Evolutionary conservation across 2,888 invertebrate species (phyloP), one percentile per base, ranked within the genome.

Genomic region (Dyspetes luteomarginatus): DNA sequence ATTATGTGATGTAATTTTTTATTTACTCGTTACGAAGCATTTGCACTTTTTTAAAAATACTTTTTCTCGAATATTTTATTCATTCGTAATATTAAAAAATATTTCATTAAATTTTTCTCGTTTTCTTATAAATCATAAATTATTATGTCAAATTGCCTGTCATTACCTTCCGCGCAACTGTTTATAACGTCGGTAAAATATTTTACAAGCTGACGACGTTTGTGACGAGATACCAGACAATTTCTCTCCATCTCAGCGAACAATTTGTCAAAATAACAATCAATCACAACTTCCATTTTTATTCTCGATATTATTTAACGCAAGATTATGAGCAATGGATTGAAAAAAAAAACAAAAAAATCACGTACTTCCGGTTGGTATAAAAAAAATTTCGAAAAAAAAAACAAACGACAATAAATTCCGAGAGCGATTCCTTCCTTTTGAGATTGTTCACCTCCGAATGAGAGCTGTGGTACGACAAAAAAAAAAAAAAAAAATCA

Each of bases 121-220:
- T 12, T 36, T 36, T 36, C 7, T 36, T 7, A 2, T 12, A 12
- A 36, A 12, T 36, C 12, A 4, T 12, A 36, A 12, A 36, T 36
- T n/a, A n/a, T n/a, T n/a, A n/a, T n/a, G n/a, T n/a, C n/a, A 36
- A 36, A 36, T 36, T 3, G 84, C 48, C 82, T 82, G 68, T 68
- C 7, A 12, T 82, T 89, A 94, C 94, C 94, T 93, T 92, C 93
- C 5, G 94, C 93, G 90, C 96, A 96, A 81, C 96, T 97, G 86
- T 95, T 94, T 84, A 97, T 97, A 62, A 97, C 94, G 17, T 96
- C 95, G 88, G 95, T 96, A 86, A 97, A 95, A 92, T 96, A 97
- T 89, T 96, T 95, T 68, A 96, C 95, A 64, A 97, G 93, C 87
- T 95, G 94, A 41, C 94, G 93, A 41, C 97, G 93, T 86, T 95